A percentile compares a stretch with the other conserved stretches of the same genome.
Evolutionary conservation across 2,888 invertebrate species (phyloP).

Genomic region (Petrolisthes cinctipes): DNA sequence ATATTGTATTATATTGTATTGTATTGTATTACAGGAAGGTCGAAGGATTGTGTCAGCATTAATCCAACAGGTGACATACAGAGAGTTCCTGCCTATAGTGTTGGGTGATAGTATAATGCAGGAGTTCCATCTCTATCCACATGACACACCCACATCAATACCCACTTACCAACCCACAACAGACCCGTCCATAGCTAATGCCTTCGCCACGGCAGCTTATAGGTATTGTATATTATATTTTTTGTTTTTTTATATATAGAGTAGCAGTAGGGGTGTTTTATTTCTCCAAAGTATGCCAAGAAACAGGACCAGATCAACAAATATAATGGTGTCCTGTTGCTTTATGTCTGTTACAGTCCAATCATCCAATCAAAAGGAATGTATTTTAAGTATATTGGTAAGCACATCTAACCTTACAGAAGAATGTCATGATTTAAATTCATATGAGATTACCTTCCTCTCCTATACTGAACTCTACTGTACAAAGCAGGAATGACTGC

Average conservation of each 20-base stretch:
- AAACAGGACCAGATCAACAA: too few species aligned
- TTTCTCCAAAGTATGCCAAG: too few species aligned
- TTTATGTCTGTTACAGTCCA: too few species aligned
- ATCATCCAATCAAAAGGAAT: too few species aligned
- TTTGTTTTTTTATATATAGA: not conserved
- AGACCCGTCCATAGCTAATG: conserved; percentile 72
- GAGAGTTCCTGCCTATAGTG: conserved; percentile 69
- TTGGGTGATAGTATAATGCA: conserved; percentile 70
- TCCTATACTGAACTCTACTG: too few species aligned
- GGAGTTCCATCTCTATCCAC: conserved; percentile 70
- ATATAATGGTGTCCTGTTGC: too few species aligned
- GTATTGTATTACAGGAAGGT: conserved; percentile 64
- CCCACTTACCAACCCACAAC: conserved; percentile 85
- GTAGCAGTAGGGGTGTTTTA: not conserved
- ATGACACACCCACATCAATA: conserved; percentile 73
- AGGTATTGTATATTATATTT: conserved; percentile 66
- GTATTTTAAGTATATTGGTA: too few species aligned
- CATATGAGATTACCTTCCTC: too few species aligned
- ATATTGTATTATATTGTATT: too few species aligned
- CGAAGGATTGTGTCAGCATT: conserved; percentile 68
- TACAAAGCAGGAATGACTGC: too few species aligned
- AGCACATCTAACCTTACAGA: too few species aligned
- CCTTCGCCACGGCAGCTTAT: conserved; percentile 72
- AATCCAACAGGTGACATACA: conserved; percentile 68
- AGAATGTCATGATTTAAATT: too few species aligned